Evolutionary conservation across 2,888 invertebrate genomes (phyloP).

Genomic region (Eumacrocentrus americanus): DNA sequence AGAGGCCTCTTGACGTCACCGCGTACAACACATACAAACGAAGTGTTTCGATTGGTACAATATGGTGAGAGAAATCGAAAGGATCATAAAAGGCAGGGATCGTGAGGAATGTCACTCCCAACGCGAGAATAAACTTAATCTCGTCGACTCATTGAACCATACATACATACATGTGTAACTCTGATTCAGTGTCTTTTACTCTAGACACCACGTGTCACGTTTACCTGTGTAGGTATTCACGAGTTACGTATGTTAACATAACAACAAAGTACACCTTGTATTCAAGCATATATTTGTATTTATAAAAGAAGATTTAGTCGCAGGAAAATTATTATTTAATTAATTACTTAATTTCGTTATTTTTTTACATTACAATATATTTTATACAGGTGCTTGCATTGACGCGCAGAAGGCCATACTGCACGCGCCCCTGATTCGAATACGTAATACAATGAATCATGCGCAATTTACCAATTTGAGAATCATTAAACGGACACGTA

Average conservation of each 20-base stretch:
- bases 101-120: slow-evolving; percentile 27
- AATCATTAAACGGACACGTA: slow-evolving; percentile 6
- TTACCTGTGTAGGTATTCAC: neutral
- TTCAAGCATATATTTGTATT: too few relatives aligned
- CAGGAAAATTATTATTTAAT: too few relatives aligned
- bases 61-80: slow-evolving; percentile 38
- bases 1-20: slow-evolving; percentile 20
- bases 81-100: slow-evolving; percentile 45
- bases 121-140: neutral
- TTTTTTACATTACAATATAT: neutral
- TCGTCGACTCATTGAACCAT: slow-evolving; percentile 6
- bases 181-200: neutral
- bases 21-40: neutral
- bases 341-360: neutral
- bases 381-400: slow-evolving; percentile 5
- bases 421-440: slow-evolving; percentile 3
- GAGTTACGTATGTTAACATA: neutral
- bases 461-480: slow-evolving; percentile 5
- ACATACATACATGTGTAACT: neutral
- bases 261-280: too few relatives aligned
- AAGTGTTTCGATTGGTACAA: slow-evolving; percentile 14
- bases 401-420: neutral
- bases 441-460: slow-evolving; percentile 23
- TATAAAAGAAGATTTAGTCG: too few relatives aligned
- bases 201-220: slow-evolving; percentile 23